Conservation (phyloP, 2,888 invertebrate genomes). For the Pammene fasciana region DNA sequence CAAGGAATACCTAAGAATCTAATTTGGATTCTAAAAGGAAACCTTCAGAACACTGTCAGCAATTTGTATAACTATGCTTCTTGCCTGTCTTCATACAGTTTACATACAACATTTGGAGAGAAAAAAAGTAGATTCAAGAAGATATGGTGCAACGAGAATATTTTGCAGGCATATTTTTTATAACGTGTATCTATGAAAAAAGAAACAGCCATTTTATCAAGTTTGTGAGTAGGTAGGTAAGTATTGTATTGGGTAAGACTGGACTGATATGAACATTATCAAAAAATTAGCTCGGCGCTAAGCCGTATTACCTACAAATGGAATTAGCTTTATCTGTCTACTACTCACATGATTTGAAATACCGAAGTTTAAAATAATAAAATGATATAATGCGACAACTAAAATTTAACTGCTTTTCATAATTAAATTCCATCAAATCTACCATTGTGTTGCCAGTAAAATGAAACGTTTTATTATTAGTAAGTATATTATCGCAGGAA, state of each 20-base stretch:
- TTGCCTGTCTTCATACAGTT: background rate
- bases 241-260: background rate
- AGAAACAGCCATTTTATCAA: too few relatives aligned
- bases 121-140: background rate
- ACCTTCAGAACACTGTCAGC: too few relatives aligned
- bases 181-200: too few relatives aligned
- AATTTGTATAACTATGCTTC: too few relatives aligned
- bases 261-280: conserved; percentile 6
- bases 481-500: too few relatives aligned
- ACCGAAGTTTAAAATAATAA: background rate
- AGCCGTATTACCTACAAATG: background rate
- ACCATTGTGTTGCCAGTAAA: too few relatives aligned
- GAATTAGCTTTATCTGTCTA: background rate
- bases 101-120: background rate
- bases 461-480: too few relatives aligned
- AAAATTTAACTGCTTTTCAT: too few relatives aligned
- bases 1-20: too few relatives aligned
- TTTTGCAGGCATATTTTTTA: background rate
- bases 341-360: background rate
- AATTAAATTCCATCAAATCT: too few relatives aligned
- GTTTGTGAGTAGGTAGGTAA: background rate
- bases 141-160: background rate
- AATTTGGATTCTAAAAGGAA: too few relatives aligned
- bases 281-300: conserved; percentile 11
- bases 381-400: background rate